Evolutionary conservation across 2,113 vertebrate species (phyloP).

Genomic region (Paraplagusia blochii): DNA sequence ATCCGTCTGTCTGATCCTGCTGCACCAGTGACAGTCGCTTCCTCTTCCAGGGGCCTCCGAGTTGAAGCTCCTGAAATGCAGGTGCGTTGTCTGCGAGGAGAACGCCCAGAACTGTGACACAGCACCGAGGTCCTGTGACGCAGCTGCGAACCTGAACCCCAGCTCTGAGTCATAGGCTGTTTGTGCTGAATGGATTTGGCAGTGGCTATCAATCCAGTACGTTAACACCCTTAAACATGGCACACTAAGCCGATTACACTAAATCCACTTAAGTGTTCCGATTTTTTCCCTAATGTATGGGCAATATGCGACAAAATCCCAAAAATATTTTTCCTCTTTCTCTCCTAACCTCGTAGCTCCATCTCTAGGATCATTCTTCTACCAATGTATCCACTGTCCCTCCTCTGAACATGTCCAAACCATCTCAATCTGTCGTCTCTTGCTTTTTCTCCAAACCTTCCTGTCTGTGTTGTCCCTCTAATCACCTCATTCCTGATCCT

Average conservation of each 20-base stretch:
- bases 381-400: too few relatives aligned
- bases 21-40: neutral
- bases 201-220: slow-evolving; percentile 41
- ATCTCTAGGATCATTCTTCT: too few relatives aligned
- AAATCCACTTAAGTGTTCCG: slow-evolving; percentile 56
- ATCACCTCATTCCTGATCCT: too few relatives aligned
- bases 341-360: too few relatives aligned
- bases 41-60: neutral
- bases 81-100: neutral
- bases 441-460: too few relatives aligned
- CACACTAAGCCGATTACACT: slow-evolving; percentile 58
- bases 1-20: neutral
- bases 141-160: slow-evolving; percentile 7
- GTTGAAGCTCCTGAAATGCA: neutral
- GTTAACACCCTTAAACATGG: slow-evolving; percentile 49
- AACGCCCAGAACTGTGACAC: neutral
- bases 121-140: slow-evolving; percentile 9
- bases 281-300: slow-evolving; percentile 61
- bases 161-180: slow-evolving; percentile 20
- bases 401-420: too few relatives aligned
- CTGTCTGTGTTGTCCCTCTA: too few relatives aligned
- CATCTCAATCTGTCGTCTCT: too few relatives aligned
- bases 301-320: slow-evolving; percentile 46
- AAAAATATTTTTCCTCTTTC: too few relatives aligned
- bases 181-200: slow-evolving; percentile 44